Base-by-base conservation (phyloP, 2,797 vertebrate genomes). In the Spinus olivaceus region DNA sequence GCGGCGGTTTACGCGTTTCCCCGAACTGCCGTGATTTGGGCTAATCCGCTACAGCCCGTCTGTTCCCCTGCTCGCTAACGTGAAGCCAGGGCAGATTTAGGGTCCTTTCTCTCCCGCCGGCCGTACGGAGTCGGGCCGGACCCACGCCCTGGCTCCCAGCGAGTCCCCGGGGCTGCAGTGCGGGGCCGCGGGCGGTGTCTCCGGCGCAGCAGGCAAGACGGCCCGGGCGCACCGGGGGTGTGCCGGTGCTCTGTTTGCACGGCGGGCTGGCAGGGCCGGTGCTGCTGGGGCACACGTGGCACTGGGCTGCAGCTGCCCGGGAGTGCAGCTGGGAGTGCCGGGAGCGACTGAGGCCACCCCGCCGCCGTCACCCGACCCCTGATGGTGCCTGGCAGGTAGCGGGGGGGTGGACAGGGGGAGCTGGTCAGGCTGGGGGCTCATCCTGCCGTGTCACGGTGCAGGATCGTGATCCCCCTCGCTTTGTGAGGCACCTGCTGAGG, bases 1-100 rank as follows among this genome's bases (percentile, higher is more conserved):
- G 25, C 1, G 1, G 33, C 1, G 0, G 5, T 72, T 85, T 35
- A 9, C 23, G 61, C 0, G 0, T 28, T 82, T 77, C 33, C 53
- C 49, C 27, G 4, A 6, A 30, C n/a, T 47, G 54, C 23, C 8
- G 30, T 14, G 39, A 20, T 39, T 73, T 1, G 2, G 23, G 44
- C 32, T 95, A 77, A 96, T 61, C 69, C 5, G 0, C 70, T 53
- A 10, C 64, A 42, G 64, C 23, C 84, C 5, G 3, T 77, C 86
- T 87, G 80, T 77, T 27, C 44, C 49, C 10, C 17, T 0, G 1
- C 39, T 86, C 10, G 0, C 81, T 79, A 54, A 63, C 17, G 11
- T 37, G 90, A 56, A 14, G 32, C 86, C 39, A 21, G 50, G 18
- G 67, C 1, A 17, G 93, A 88, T 85, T 94, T 66, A 65, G 39